These are phyloP conservation scores for Metopolophium dirhodum DNA, from an alignment of 1,140 invertebrate genomes.

Conservation along the genomic window DNA sequence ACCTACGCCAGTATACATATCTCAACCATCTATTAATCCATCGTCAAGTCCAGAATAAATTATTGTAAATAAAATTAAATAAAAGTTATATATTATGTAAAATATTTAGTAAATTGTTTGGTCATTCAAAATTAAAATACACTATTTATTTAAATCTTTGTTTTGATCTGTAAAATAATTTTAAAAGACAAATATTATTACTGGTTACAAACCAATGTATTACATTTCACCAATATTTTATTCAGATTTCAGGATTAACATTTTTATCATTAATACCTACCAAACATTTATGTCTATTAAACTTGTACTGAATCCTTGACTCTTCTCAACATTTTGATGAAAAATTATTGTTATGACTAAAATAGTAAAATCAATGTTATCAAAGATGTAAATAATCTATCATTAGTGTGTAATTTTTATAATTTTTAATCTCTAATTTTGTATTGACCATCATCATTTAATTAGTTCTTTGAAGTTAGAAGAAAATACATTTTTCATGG, in stretches of 20 bases:
- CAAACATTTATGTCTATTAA: background rate
- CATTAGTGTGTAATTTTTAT: background rate
- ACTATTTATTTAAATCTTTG: background rate
- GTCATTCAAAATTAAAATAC: background rate
- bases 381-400: background rate
- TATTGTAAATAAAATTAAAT: conserved; percentile 5
- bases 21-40: conserved; percentile 41
- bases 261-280: background rate
- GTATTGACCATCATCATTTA: background rate
- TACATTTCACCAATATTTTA: background rate
- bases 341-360: background rate
- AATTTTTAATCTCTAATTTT: background rate
- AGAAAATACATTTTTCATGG: background rate
- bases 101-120: conserved; percentile 5
- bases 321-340: background rate
- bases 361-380: background rate
- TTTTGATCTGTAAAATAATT: background rate
- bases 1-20: conserved; percentile 38
- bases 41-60: conserved; percentile 41
- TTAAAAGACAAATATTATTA: background rate
- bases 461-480: background rate
- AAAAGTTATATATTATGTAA: background rate
- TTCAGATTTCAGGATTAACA: background rate
- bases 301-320: background rate
- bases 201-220: background rate